Conservation (phyloP, 1,140 invertebrate species). For the Drosophila eugracilis region DNA sequence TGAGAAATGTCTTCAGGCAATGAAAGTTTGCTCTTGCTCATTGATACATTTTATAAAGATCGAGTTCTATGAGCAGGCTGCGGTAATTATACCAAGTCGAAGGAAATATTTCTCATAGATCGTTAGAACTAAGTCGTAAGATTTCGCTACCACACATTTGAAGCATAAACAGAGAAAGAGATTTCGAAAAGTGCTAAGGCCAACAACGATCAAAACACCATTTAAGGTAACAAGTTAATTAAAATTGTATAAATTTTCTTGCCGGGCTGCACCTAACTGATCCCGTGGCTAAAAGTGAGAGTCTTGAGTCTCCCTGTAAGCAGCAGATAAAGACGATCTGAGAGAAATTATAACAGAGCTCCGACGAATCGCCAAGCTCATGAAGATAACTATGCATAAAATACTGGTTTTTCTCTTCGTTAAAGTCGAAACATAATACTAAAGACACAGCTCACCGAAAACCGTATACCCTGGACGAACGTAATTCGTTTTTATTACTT, state of each 20-base stretch:
- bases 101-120: no score
- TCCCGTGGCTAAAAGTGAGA: conserved; percentile 63
- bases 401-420: conserved; percentile 51
- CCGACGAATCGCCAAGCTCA: conserved; percentile 24
- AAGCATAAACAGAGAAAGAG: not conserved
- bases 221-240: conserved; percentile 63
- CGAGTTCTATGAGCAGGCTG: not conserved
- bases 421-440: conserved; percentile 9
- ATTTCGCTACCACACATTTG: no score
- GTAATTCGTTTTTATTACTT: not conserved
- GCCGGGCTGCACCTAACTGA: conserved; percentile 4
- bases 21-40: conserved; percentile 45
- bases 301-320: conserved; percentile 37
- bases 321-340: conserved; percentile 18
- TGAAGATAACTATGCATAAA: conserved; percentile 44
- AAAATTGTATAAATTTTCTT: conserved; percentile 42
- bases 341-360: conserved; percentile 74
- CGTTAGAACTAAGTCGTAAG: no score
- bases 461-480: not conserved
- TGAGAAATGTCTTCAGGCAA: conserved; percentile 48
- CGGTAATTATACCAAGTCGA: not conserved
- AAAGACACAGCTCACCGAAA: not conserved
- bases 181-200: conserved; percentile 19
- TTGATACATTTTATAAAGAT: conserved; percentile 3
- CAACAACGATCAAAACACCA: conserved; percentile 25